Evolutionary conservation across 2,888 invertebrate genomes (phyloP), one percentile per base, ranked within the genome.

Genomic region (Ethmia dodecea): DNA sequence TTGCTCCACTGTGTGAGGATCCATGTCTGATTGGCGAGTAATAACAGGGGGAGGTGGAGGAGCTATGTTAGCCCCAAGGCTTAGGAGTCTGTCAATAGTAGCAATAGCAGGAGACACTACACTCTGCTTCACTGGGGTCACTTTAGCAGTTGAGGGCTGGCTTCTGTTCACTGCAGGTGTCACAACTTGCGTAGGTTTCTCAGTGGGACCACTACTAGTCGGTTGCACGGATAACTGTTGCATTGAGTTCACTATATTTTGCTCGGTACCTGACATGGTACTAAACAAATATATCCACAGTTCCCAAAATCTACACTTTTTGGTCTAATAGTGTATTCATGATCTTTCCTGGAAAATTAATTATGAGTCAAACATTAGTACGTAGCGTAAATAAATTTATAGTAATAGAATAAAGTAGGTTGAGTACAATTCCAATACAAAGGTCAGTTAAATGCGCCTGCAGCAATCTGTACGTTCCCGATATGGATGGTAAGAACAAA

Each of bases 1-100:
- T 59, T 90, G 90, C 58, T 89, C 89, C 24, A 88, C 73, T 35
- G 89, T 88, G 45, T 88, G 86, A 11, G 87, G 79, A 45, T 89
- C 88, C 72, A 88, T 86, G 35, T 88, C 81, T 36, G 81, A 63
- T 5, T 74, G 35, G 26, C 75, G 55, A 26, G 81, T 74, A 43
- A 84, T 73, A 5, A 84, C 77, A 31, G 86, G 84, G 13, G 84
- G 86, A 12, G 84, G 86, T 14, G 87, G 87, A 26, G 70, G 73
- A 32, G 84, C 86, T 24, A 78, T 58, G 43, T 63, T 75, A 26
- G 75, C 71, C 45, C 87, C 84, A 31, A 86, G 65, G 47, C 74
- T 86, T 41, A 87, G 60, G 28, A 87, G 68, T 43, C 87, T 69
- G 54, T 87, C 87, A 48, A 87, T 86, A 34, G 86, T 86, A 36